Evolutionary conservation across 2,113 vertebrate genomes (phyloP).

Genomic region (Halichoerus grypus): DNA sequence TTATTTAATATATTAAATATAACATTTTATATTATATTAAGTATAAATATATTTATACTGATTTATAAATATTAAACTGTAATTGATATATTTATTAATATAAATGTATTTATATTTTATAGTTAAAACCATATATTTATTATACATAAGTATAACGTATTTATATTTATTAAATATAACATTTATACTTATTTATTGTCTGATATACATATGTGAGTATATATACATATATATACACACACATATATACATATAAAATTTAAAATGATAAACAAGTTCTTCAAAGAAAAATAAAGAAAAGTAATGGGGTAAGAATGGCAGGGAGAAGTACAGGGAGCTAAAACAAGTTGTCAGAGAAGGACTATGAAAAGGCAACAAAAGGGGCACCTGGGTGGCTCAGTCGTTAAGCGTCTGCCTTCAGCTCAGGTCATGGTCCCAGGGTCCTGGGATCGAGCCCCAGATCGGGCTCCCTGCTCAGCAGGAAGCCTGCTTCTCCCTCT

Average conservation of each 20-base stretch:
- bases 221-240: not conserved
- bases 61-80: not conserved
- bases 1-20: not conserved
- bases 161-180: not conserved
- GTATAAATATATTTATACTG: not conserved
- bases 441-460: too few relatives aligned
- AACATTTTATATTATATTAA: not conserved
- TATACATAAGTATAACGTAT: not conserved
- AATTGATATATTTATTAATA: not conserved
- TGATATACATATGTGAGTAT: not conserved
- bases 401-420: too few relatives aligned
- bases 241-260: not conserved
- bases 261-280: conserved; percentile 11
- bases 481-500: too few relatives aligned
- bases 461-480: too few relatives aligned
- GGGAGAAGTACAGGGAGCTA: not conserved
- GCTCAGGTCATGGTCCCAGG: too few relatives aligned
- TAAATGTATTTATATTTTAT: not conserved
- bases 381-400: too few relatives aligned
- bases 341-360: not conserved
- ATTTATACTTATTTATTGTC: not conserved
- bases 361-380: not conserved
- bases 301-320: not conserved
- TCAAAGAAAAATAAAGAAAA: conserved; percentile 32
- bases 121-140: not conserved